phyloP scores from a whole-genome alignment of 2,888 invertebrate species.

The Pterostichus madidus region DNA sequence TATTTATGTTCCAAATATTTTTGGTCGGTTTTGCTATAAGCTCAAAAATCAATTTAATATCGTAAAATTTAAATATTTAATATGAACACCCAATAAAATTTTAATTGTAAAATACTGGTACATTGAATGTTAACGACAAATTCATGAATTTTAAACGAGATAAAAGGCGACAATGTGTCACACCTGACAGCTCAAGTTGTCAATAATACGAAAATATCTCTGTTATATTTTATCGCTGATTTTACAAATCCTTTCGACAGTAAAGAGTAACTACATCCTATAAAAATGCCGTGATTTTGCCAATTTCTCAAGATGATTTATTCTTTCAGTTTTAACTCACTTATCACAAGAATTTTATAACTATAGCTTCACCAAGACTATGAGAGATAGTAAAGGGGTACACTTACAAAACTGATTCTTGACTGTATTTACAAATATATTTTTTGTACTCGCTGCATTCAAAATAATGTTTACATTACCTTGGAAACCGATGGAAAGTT shows the following conservation, averaged over 20 bases:
- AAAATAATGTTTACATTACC: no score
- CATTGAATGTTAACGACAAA: conserved; percentile 17
- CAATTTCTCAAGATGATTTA: background rate
- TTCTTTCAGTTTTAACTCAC: background rate
- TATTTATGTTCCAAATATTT: no score
- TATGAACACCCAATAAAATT: background rate
- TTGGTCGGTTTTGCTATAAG: no score
- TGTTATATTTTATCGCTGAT: conserved; percentile 24
- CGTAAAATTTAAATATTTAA: no score
- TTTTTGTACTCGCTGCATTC: no score
- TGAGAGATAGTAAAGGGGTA: no score
- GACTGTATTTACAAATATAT: no score
- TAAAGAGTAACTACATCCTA: conserved; percentile 21
- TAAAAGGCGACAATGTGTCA: conserved; percentile 34
- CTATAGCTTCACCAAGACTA: no score
- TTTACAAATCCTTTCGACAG: conserved; percentile 20
- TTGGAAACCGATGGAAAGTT: no score
- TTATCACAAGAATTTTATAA: no score
- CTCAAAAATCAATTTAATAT: no score
- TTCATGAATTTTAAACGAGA: conserved; percentile 42
- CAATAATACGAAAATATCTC: conserved; percentile 43
- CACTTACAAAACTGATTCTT: no score
- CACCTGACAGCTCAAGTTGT: conserved; percentile 8
- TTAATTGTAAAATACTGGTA: background rate
- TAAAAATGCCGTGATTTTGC: conserved; percentile 20